phyloP scores from a whole-genome alignment of 2,888 invertebrate genomes.

The Pterostichus madidus region DNA sequence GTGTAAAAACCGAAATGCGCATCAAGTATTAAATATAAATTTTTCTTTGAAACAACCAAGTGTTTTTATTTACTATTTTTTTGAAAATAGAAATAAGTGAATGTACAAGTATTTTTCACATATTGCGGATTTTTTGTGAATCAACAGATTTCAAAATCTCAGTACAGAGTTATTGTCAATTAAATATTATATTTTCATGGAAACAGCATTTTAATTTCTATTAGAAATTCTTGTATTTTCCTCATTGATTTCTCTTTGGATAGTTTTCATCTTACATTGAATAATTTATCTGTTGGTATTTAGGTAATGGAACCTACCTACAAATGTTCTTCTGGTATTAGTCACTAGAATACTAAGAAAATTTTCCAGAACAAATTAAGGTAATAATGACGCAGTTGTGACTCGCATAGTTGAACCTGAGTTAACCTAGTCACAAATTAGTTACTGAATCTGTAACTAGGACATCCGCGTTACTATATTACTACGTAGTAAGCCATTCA shows the following conservation, averaged over 20 bases:
- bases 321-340: slow-evolving; percentile 34
- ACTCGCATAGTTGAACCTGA: slow-evolving; percentile 19
- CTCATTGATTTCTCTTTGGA: background rate
- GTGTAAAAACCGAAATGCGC: no score
- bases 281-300: slow-evolving; percentile 45
- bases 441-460: slow-evolving; percentile 3
- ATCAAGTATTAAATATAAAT: no score
- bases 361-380: slow-evolving; percentile 49
- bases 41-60: no score
- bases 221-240: slow-evolving; percentile 3
- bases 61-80: no score
- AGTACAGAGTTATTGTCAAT: background rate
- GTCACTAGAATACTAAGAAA: slow-evolving; percentile 47
- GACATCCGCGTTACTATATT: slow-evolving; percentile 28
- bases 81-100: no score
- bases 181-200: background rate
- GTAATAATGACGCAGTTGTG: slow-evolving; percentile 43
- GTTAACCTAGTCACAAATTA: slow-evolving; percentile 42
- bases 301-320: slow-evolving; percentile 39
- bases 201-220: background rate
- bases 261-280: slow-evolving; percentile 5
- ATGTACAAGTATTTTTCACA: no score
- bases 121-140: background rate
- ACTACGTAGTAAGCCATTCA: slow-evolving; percentile 14
- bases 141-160: background rate